Evolutionary conservation across 2,797 vertebrate genomes (phyloP), one percentile per base, ranked within the genome.

Genomic region (Emys orbicularis): DNA sequence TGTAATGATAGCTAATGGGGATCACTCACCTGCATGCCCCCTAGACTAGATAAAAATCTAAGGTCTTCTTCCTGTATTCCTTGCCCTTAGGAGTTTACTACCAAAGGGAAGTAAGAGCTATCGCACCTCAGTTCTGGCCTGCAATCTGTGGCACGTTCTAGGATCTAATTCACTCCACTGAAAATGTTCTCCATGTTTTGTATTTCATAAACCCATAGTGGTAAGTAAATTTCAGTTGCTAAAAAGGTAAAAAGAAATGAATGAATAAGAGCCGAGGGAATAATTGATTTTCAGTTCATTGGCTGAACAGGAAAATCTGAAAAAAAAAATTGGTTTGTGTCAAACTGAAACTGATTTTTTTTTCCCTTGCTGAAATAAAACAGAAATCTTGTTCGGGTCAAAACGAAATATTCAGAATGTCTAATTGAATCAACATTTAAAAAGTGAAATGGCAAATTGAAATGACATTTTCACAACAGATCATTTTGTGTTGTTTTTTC

Each of bases 91-190:
- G 31, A 21, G 23, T 50, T 8, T 2, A 1, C 29, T 53, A 18
- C 12, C 0, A 2, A 5, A 47, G 12, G 31, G 8, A 77, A 49
- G 25, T 18, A 8, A 49, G 41, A 27, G 72, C 25, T 27, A 29
- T 0, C 1, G 15, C 0, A 0, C 47, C 89, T 88, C 56, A 50
- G 50, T 31, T 1, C 47, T 53, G 31, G 18, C 41, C 68, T 2
- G 23, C 79, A 44, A 59, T 83, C 0, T 0, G 82, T 52, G 74
- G 3, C 1, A 3, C 23, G 0, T 25, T 4, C 37, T 54, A 5
- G 54, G 1, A 16, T 90, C 76, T 53, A 2, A 0, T 0, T 25
- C 29, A 82, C 65, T 7, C 1, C 49, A 76, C 31, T 88, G 18
- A 31, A 23, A 74, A 21, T 1, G 8, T 47, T 34, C 12, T 2